Evolutionary conservation across 2,113 vertebrate genomes (phyloP), one percentile per base, ranked within the genome.

Genomic region (Laterallus jamaicensis): DNA sequence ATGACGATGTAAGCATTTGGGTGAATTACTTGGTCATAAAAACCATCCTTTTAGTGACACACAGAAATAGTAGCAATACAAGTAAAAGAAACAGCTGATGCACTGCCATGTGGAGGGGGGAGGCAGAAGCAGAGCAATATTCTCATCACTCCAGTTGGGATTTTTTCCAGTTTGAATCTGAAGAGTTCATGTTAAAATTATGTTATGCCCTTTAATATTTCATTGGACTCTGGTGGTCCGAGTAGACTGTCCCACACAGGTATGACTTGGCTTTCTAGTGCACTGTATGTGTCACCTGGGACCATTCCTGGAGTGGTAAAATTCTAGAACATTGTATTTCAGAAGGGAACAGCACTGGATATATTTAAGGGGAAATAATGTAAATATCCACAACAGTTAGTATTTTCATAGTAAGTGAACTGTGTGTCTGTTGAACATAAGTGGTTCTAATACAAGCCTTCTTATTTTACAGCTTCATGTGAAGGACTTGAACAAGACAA

Each of bases 401-500:
- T 52, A 42, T 81, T 80, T 86, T 74, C 31, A 22, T 59, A 5
- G n/a, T 58, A 68, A 60, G 28, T 64, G 19, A 80, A 40, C 35
- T 93, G 20, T 63, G 5, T 86, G 31, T 83, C 76, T 88, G 0
- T 73, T 90, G 56, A 87, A 28, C 12, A 3, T 37, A 21, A 58
- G 32, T 13, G 12, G 10, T 54, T 90, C 92, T 93, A 94, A 96
- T 67, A 86, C 22, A 71, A 17, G 0, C 64, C 6, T 79, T 68
- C 79, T 91, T 97, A 12, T 94, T 81, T 97, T 97, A 84, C 90
- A 99, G 99, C 99, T 99, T 40, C 92, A 97, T 0, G 99, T 98
- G 12, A 88, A 98, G 32, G 98, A 99, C 86, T 96, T 99, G 90
- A 99, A 98, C 70, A 84, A 97, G 5, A 97, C 99, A 79, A 99